phyloP scores from a whole-genome alignment of 2,888 invertebrate genomes.

The Tillus elongatus region DNA sequence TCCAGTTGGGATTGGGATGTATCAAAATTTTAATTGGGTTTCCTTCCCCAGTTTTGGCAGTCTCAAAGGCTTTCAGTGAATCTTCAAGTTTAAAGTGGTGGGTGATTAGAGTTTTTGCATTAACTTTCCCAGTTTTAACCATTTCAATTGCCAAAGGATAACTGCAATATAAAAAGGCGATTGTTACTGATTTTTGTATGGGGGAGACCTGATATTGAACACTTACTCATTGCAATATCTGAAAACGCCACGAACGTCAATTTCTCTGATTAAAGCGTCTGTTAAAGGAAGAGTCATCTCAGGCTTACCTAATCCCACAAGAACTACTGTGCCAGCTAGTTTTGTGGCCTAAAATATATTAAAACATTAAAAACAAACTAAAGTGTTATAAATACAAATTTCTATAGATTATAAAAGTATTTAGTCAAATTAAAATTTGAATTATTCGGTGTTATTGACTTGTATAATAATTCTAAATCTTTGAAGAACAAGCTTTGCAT shows the following conservation, averaged over 20 bases:
- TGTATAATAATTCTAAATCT: too few relatives aligned
- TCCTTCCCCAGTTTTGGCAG: conserved; percentile 61
- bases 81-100: conserved; percentile 73
- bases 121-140: conserved; percentile 65
- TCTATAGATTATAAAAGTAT: too few relatives aligned
- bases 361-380: background rate
- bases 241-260: conserved; percentile 89
- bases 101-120: conserved; percentile 75
- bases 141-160: conserved; percentile 71
- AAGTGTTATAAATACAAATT: too few relatives aligned
- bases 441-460: too few relatives aligned
- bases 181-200: conserved; percentile 39
- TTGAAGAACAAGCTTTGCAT: too few relatives aligned
- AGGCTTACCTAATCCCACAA: conserved; percentile 80
- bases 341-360: conserved; percentile 61
- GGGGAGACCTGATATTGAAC: too few relatives aligned
- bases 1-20: conserved; percentile 48
- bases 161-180: conserved; percentile 41
- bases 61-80: conserved; percentile 73
- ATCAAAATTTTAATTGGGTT: conserved; percentile 84
- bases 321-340: conserved; percentile 74
- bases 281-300: conserved; percentile 76
- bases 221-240: conserved; percentile 83
- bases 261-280: conserved; percentile 71
- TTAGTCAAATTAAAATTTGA: too few relatives aligned